Conservation (phyloP, 35 echinoderm and acorn worm species). For the Heliocidaris erythrogramma region DNA sequence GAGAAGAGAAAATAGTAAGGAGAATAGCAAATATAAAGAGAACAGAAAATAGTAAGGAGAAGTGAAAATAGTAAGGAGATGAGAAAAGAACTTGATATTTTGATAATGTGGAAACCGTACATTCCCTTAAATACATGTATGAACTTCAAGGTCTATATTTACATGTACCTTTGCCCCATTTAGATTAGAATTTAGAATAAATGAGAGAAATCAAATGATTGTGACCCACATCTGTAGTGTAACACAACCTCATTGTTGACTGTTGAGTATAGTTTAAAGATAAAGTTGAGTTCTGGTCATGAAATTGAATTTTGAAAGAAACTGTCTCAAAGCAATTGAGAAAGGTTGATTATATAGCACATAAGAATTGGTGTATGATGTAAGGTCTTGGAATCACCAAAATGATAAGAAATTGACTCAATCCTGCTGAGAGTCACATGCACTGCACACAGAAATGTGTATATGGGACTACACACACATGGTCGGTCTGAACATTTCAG, state of each 20-base stretch:
- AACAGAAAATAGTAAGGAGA: not conserved
- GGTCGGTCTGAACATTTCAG: too few relatives aligned
- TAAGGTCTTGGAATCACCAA: too few relatives aligned
- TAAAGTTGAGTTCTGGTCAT: too few relatives aligned
- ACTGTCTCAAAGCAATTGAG: too few relatives aligned
- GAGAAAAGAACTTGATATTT: not conserved
- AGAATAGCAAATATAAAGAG: too few relatives aligned
- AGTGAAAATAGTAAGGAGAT: not conserved
- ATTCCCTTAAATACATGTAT: not conserved
- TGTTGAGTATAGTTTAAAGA: not conserved
- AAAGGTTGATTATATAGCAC: too few relatives aligned
- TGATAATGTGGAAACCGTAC: not conserved
- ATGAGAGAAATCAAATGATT: not conserved
- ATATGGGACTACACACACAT: too few relatives aligned
- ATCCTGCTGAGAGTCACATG: too few relatives aligned
- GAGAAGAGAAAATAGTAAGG: not conserved
- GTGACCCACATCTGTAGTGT: not conserved
- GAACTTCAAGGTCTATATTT: slow-evolving; percentile 1
- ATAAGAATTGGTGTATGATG: too few relatives aligned
- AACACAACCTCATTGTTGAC: not conserved
- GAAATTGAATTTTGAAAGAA: too few relatives aligned
- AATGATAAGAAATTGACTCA: too few relatives aligned
- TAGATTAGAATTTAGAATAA: not conserved
- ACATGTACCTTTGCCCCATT: not conserved
- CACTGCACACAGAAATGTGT: too few relatives aligned